A percentile compares a stretch with the other conserved stretches of the same genome.
These are phyloP conservation scores for Catharus bicknelli DNA, from an alignment of 2,113 vertebrate genomes.

Conservation along the genomic window DNA sequence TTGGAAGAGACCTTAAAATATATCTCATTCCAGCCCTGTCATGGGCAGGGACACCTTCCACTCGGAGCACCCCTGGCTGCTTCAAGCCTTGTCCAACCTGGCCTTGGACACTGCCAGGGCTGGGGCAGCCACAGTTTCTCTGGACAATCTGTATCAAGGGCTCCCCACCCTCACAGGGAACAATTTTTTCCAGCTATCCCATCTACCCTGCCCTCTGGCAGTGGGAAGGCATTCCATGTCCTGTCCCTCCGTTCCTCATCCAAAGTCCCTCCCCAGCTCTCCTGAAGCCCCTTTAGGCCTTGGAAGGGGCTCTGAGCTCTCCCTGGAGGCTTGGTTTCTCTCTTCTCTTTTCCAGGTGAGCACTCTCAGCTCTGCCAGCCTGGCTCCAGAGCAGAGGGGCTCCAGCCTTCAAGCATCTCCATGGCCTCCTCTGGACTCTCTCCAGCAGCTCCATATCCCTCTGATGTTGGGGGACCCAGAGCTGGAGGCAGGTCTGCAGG, in stretches of 20 bases:
- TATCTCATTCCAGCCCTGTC: neutral
- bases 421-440: accelerated
- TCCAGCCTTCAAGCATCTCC: neutral
- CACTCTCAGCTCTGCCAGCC: neutral
- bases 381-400: neutral
- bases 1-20: neutral
- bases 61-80: neutral
- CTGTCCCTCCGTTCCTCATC: neutral
- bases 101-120: neutral
- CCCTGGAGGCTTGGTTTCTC: neutral
- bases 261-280: neutral
- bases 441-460: neutral
- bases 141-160: neutral
- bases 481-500: neutral
- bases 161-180: neutral
- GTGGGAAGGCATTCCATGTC: neutral
- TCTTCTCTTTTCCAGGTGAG: neutral
- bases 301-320: neutral
- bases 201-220: accelerated
- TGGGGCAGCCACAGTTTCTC: neutral
- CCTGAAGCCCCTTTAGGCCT: neutral
- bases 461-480: neutral
- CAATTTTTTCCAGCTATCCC: neutral
- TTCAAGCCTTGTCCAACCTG: neutral
- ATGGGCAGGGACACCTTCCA: neutral